phyloP scores from a whole-genome alignment of 1,140 invertebrate genomes.

The Aphelenchoides avenae region DNA sequence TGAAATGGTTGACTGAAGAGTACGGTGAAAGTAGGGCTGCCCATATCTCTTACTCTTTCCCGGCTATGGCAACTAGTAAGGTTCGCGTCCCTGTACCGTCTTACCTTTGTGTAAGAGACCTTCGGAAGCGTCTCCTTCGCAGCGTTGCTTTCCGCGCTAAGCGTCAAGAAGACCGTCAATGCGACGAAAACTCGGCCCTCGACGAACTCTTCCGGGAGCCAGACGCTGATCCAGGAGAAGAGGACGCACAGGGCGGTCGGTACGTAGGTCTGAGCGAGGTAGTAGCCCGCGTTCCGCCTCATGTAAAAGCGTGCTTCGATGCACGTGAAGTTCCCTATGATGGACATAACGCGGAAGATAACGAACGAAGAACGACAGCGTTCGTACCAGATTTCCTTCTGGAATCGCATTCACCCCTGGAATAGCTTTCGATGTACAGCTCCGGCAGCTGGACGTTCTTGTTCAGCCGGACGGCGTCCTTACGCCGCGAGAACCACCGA shows the following conservation, averaged over 20 bases:
- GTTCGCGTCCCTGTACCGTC: too few species aligned
- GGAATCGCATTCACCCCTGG: conserved; percentile 34
- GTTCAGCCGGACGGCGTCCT: conserved; percentile 50
- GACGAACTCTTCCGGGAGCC: conserved; percentile 59
- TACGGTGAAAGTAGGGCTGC: too few species aligned
- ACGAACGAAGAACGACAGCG: too few species aligned
- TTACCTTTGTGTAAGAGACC: conserved; percentile 56
- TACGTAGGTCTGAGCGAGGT: conserved; percentile 56
- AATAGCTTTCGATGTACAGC: conserved; percentile 34
- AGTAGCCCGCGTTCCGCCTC: conserved; percentile 55
- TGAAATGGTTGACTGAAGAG: too few species aligned
- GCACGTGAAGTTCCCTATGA: conserved; percentile 56
- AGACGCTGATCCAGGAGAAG: conserved; percentile 59
- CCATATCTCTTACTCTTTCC: too few species aligned
- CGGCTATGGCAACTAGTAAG: too few species aligned
- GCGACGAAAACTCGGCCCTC: conserved; percentile 58
- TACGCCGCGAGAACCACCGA: conserved; percentile 45
- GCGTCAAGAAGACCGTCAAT: conserved; percentile 53
- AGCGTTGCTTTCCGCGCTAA: conserved; percentile 54
- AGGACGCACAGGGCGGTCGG: conserved; percentile 58
- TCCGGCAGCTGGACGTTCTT: conserved; percentile 50
- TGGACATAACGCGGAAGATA: too few species aligned
- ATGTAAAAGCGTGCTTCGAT: conserved; percentile 51
- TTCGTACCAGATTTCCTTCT: conserved; percentile 44
- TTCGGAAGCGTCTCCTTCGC: conserved; percentile 58